Percentiles rank a stretch among this genome's conserved stretches.
Conservation (phyloP, 2,888 invertebrate species). For the Conistra vaccinii region DNA sequence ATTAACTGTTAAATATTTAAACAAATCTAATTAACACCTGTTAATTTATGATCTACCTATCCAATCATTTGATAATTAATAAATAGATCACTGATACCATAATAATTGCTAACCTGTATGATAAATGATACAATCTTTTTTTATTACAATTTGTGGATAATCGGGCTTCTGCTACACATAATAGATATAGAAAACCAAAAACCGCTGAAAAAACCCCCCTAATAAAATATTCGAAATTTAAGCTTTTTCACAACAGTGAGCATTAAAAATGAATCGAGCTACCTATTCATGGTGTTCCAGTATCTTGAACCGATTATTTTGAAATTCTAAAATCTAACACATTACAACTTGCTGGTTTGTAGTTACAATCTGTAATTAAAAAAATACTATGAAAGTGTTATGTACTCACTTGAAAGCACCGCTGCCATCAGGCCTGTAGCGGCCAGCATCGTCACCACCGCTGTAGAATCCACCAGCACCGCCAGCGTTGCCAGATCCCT, state of each 20-base stretch:
- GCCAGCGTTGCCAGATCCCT: conserved; percentile 57
- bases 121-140: neutral
- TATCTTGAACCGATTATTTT: neutral
- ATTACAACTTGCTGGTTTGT: neutral
- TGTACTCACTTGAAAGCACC: conserved; percentile 70
- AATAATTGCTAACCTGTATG: neutral
- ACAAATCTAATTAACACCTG: conserved; percentile 29
- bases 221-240: too few relatives aligned
- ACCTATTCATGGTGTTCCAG: neutral
- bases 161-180: neutral
- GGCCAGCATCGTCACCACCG: conserved; percentile 68
- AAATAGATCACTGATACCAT: conserved; percentile 6
- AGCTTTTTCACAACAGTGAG: neutral
- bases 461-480: conserved; percentile 67
- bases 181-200: too few relatives aligned
- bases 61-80: conserved; percentile 4
- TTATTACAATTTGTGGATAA: neutral
- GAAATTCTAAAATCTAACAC: neutral
- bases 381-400: neutral
- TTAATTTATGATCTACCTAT: conserved; percentile 19
- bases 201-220: too few relatives aligned
- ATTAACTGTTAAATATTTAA: conserved; percentile 44
- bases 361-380: neutral
- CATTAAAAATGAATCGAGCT: neutral
- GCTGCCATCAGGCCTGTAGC: conserved; percentile 73